Percentiles rank a stretch among this genome's conserved stretches.
Evolutionary conservation across 2,797 vertebrate genomes (phyloP).

Genomic region (Toxotes lorentzi): DNA sequence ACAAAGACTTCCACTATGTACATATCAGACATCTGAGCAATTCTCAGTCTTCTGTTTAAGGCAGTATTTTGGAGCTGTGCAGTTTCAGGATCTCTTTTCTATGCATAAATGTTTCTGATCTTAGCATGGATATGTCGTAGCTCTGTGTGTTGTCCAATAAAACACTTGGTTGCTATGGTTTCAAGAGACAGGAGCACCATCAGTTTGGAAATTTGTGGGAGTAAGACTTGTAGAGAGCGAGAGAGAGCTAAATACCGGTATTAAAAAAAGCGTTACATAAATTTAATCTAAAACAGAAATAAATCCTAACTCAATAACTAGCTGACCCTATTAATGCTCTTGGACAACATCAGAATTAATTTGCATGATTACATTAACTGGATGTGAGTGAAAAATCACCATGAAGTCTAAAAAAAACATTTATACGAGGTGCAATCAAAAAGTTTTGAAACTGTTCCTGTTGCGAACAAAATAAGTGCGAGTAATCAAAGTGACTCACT

Average conservation of each 20-base stretch:
- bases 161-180: not conserved
- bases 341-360: slow-evolving; percentile 20
- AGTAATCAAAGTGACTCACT: no score
- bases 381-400: not conserved
- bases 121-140: not conserved
- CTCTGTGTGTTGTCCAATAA: not conserved
- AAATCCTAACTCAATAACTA: slow-evolving; percentile 20
- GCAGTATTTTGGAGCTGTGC: not conserved
- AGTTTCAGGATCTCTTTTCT: not conserved
- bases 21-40: not conserved
- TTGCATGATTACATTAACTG: not conserved
- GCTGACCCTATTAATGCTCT: not conserved
- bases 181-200: not conserved
- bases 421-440: not conserved
- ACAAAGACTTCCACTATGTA: not conserved
- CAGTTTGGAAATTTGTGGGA: not conserved
- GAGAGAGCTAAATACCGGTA: not conserved
- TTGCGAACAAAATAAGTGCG: no score
- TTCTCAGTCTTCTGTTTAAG: not conserved
- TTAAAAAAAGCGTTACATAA: not conserved
- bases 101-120: not conserved
- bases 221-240: not conserved
- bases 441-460: no score
- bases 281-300: slow-evolving; percentile 21
- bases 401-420: not conserved